Conservation (phyloP, 2,113 vertebrate genomes). For the Cyprinodon brontotheroides region DNA sequence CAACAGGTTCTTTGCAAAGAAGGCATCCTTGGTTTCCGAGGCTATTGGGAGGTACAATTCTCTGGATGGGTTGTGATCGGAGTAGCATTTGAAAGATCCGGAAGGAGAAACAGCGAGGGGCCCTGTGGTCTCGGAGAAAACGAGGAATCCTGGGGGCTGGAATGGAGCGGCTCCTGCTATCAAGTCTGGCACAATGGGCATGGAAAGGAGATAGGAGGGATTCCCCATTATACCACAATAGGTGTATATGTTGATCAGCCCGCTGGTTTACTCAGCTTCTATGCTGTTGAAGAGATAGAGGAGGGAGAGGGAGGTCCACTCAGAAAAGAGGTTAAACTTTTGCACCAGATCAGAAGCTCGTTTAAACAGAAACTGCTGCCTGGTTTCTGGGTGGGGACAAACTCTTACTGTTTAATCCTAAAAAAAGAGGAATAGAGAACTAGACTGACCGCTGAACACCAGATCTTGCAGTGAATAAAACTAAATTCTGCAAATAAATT, state of each 20-base stretch:
- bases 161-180: constrained; percentile 71
- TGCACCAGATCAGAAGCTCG: constrained; percentile 47
- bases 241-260: constrained; percentile 77
- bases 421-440: constrained; percentile 49
- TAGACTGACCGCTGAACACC: background rate
- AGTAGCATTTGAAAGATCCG: constrained; percentile 52
- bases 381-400: constrained; percentile 65
- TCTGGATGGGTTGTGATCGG: constrained; percentile 70
- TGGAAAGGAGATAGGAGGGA: constrained; percentile 16
- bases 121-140: constrained; percentile 74
- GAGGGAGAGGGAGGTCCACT: constrained; percentile 43
- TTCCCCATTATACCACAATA: constrained; percentile 48
- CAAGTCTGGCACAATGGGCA: constrained; percentile 63
- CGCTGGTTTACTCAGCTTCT: constrained; percentile 66
- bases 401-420: constrained; percentile 57
- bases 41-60: constrained; percentile 72
- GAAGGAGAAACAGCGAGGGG: constrained; percentile 61
- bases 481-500: background rate
- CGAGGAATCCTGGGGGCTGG: constrained; percentile 71
- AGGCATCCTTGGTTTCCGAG: constrained; percentile 62
- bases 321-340: constrained; percentile 46
- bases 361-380: constrained; percentile 63
- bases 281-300: constrained; percentile 54
- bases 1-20: constrained; percentile 71
- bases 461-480: background rate